Evolutionary conservation across 2,888 invertebrate species (phyloP).

Genomic region (Melangyna quadrimaculata): DNA sequence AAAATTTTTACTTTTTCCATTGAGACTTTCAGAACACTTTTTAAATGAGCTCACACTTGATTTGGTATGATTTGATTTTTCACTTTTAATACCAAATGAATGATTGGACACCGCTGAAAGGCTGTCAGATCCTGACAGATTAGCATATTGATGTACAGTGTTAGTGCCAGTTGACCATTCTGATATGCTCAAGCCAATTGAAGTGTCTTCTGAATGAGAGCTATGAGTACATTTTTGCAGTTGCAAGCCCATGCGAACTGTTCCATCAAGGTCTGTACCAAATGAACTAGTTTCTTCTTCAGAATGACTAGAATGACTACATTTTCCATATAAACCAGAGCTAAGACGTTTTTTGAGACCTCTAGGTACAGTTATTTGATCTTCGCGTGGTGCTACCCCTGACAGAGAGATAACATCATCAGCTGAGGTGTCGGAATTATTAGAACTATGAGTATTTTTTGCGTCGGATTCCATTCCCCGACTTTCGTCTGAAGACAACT

Average conservation of each 20-base stretch:
- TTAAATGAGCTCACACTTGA: slow-evolving; percentile 84
- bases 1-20: slow-evolving; percentile 80
- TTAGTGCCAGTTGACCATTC: slow-evolving; percentile 95
- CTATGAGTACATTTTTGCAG: slow-evolving; percentile 92
- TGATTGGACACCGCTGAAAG: slow-evolving; percentile 83
- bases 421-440: slow-evolving; percentile 85
- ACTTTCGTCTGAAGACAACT: slow-evolving; percentile 84
- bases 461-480: slow-evolving; percentile 78
- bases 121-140: slow-evolving; percentile 87
- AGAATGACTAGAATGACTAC: slow-evolving; percentile 88
- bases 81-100: slow-evolving; percentile 84
- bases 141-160: slow-evolving; percentile 90
- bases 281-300: slow-evolving; percentile 89
- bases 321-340: slow-evolving; percentile 83
- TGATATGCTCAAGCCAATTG: slow-evolving; percentile 91
- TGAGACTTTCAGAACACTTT: slow-evolving; percentile 83
- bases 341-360: slow-evolving; percentile 82
- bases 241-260: slow-evolving; percentile 89
- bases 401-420: slow-evolving; percentile 84
- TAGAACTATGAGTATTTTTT: slow-evolving; percentile 82
- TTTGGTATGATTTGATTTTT: slow-evolving; percentile 84
- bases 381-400: slow-evolving; percentile 82
- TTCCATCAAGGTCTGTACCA: slow-evolving; percentile 90
- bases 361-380: slow-evolving; percentile 82
- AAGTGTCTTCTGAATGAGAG: slow-evolving; percentile 93